Evolutionary conservation across 1,140 invertebrate genomes (phyloP), one percentile per base, ranked within the genome.

Genomic region (Penaeus indicus): DNA sequence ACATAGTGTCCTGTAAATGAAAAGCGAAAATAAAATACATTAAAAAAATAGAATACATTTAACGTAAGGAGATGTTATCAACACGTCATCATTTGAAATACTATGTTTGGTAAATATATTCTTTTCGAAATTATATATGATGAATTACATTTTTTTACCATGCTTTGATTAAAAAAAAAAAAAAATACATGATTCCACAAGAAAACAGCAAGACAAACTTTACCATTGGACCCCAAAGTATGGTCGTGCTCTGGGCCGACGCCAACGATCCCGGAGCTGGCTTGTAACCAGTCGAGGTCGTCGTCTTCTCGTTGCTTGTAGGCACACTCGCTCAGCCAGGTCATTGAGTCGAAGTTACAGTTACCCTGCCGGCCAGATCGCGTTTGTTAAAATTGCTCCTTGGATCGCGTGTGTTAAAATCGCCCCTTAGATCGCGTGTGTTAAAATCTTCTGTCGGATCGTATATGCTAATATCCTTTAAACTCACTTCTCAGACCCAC

Each of bases 311-410:
- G 47, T 61, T 88, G 86, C 1, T 8, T 63, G 72, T 84, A 88
- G 60, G 11, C 18, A 38, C 86, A 88, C 0, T 67, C 69, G 0
- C 13, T n/a, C 61, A 54, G 16, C 86, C 86, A 88, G 7, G 81
- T 64, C n/a, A n/a, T 22, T 19, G 80, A 78, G 38, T 88, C 86
- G 84, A 88, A 88, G 72, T 88, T 79, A 61, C 86, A 88, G 64
- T 88, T 78, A 21, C 86, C 86, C 86, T 88, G 38, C 16, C 16
- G 11, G 38, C 16, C 16, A 22, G 54, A 54, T 54, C 54, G 1
- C 16, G 16, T 16, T 0, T 1, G 11, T 54, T 13, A 54, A 54
- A 54, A 54, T 54, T 11, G 7, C 38, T 8, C 7, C 38, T 42
- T 42, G 47, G 54, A 54, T 54, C 54, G 1, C 16, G 16, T 16